Evolutionary conservation across 1,140 invertebrate species (phyloP).

Genomic region (Saxidomus purpurata): DNA sequence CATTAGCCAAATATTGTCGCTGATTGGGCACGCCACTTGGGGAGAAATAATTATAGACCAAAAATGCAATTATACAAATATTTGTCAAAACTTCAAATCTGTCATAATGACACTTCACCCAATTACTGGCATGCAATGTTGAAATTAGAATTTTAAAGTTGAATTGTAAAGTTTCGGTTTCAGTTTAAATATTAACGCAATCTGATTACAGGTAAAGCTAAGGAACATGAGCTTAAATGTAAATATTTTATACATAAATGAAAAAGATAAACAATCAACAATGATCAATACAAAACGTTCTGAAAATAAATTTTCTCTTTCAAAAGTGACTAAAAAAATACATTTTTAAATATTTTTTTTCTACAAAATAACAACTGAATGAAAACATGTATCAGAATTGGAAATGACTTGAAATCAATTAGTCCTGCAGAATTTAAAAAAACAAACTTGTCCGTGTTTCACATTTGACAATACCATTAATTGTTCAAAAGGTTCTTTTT

Average conservation of each 20-base stretch:
- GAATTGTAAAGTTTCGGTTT: background rate
- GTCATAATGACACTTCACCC: conserved; percentile 36
- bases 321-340: too few species aligned
- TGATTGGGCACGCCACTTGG: conserved; percentile 16
- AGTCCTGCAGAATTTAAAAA: too few species aligned
- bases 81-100: conserved; percentile 56
- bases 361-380: too few species aligned
- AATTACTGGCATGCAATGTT: conserved; percentile 56
- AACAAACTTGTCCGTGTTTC: too few species aligned
- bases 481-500: too few species aligned
- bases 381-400: too few species aligned
- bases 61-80: conserved; percentile 59
- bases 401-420: too few species aligned
- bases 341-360: too few species aligned
- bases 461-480: too few species aligned
- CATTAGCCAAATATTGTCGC: conserved; percentile 17
- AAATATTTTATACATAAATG: background rate
- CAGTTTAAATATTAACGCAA: conserved; percentile 3
- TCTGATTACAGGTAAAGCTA: background rate
- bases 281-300: background rate
- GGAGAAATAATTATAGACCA: conserved; percentile 52
- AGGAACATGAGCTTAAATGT: background rate
- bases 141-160: conserved; percentile 1
- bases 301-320: background rate
- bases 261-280: background rate